phyloP scores from a whole-genome alignment of 1,140 invertebrate species.

The Limonius californicus region DNA sequence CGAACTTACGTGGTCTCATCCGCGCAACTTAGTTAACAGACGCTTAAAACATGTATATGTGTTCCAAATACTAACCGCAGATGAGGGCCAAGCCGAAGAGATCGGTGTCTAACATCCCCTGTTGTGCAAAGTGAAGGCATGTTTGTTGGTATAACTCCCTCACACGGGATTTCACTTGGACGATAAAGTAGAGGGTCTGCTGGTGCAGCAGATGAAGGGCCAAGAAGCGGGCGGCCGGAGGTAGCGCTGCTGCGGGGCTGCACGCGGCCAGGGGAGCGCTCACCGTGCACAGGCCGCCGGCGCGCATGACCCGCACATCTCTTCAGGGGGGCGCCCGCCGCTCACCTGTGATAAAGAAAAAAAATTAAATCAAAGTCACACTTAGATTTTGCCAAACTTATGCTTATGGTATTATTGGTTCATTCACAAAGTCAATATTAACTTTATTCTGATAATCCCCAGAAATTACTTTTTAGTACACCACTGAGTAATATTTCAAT shows the following conservation, averaged over 20 bases:
- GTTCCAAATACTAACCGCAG: slow-evolving; percentile 59
- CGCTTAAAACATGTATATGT: too few relatives aligned
- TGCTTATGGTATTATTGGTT: too few relatives aligned
- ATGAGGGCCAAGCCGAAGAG: slow-evolving; percentile 78
- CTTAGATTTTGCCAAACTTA: too few relatives aligned
- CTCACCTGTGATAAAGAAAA: slow-evolving; percentile 29
- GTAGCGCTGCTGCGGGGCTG: slow-evolving; percentile 47
- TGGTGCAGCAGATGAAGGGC: slow-evolving; percentile 53
- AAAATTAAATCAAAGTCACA: too few relatives aligned
- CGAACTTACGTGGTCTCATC: too few relatives aligned
- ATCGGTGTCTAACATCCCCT: slow-evolving; percentile 77
- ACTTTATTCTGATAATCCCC: too few relatives aligned
- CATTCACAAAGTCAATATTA: too few relatives aligned
- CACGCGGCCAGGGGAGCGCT: slow-evolving; percentile 49
- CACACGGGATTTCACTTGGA: slow-evolving; percentile 77
- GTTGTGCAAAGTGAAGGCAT: slow-evolving; percentile 69
- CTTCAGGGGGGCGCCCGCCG: slow-evolving; percentile 39
- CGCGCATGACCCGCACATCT: slow-evolving; percentile 48
- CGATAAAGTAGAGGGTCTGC: slow-evolving; percentile 61
- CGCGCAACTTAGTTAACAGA: too few relatives aligned
- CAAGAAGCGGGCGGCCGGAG: slow-evolving; percentile 58
- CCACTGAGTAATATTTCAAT: too few relatives aligned
- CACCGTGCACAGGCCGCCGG: slow-evolving; percentile 49
- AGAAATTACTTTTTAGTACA: too few relatives aligned
- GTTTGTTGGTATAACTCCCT: slow-evolving; percentile 79